Evolutionary conservation across 2,113 vertebrate species (phyloP).

Genomic region (Thunnus thynnus): DNA sequence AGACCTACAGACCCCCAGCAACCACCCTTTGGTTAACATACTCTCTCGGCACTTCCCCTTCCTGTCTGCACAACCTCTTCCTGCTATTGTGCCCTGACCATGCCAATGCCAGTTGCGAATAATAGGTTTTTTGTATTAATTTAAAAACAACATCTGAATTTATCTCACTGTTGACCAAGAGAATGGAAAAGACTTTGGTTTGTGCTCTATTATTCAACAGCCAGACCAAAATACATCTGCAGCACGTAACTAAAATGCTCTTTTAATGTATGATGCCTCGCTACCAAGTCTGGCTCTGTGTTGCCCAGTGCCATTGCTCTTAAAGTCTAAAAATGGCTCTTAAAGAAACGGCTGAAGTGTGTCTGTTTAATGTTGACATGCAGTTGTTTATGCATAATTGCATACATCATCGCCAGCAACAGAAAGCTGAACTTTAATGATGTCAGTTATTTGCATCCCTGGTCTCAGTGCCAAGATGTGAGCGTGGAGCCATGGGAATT

Average conservation of each 20-base stretch:
- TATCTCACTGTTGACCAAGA: slow-evolving; percentile 46
- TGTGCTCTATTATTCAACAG: slow-evolving; percentile 40
- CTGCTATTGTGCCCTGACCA: slow-evolving; percentile 78
- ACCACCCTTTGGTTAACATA: slow-evolving; percentile 39
- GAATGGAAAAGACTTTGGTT: slow-evolving; percentile 57
- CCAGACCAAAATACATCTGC: slow-evolving; percentile 20
- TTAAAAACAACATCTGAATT: slow-evolving; percentile 61
- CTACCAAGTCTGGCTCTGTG: background rate
- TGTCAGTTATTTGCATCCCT: slow-evolving; percentile 51
- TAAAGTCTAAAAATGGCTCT: background rate
- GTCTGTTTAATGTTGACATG: slow-evolving; percentile 13
- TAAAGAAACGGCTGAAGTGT: background rate
- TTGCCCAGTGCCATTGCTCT: background rate
- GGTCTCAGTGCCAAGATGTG: slow-evolving; percentile 59
- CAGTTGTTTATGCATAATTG: slow-evolving; percentile 6
- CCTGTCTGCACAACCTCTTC: slow-evolving; percentile 79
- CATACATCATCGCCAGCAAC: slow-evolving; percentile 16
- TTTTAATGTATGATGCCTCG: slow-evolving; percentile 20
- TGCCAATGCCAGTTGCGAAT: slow-evolving; percentile 60
- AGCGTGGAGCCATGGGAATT: slow-evolving; percentile 78
- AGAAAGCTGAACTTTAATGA: slow-evolving; percentile 53
- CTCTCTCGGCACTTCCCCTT: slow-evolving; percentile 55
- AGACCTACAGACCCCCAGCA: slow-evolving; percentile 47
- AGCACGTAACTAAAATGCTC: slow-evolving; percentile 20
- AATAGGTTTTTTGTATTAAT: slow-evolving; percentile 70